Conservation (phyloP, 23 tunicate species). For the Styela clava region DNA sequence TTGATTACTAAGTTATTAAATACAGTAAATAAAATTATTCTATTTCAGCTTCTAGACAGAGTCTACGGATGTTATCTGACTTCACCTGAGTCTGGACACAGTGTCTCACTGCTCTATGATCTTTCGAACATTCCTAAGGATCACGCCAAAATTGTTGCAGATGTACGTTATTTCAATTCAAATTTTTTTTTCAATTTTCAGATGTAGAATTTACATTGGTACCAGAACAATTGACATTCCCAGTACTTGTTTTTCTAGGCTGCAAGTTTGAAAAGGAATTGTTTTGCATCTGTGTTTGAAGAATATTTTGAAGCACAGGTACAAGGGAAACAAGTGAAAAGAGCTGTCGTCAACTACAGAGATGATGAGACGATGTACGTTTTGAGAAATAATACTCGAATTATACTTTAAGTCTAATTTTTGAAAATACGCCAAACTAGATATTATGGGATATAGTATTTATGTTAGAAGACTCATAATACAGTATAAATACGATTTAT, state of each 20-base stretch:
- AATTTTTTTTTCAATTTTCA: not conserved
- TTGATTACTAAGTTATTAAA: too few species aligned
- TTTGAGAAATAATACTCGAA: not conserved
- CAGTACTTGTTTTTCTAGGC: too few species aligned
- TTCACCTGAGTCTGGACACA: constrained; percentile 66
- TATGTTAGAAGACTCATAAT: not conserved
- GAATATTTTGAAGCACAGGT: constrained; percentile 96
- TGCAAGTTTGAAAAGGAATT: constrained; percentile 81
- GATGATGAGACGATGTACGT: constrained; percentile 93
- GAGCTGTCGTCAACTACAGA: constrained; percentile 87
- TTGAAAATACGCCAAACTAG: too few species aligned
- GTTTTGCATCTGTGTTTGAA: constrained; percentile 97
- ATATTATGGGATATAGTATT: not conserved
- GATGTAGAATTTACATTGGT: too few species aligned
- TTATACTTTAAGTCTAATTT: not conserved
- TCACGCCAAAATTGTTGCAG: constrained; percentile 15
- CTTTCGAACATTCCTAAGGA: constrained; percentile 68
- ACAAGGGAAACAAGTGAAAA: constrained; percentile 49
- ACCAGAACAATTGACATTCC: too few species aligned
- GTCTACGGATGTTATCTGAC: constrained; percentile 57
- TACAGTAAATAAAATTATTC: too few species aligned
- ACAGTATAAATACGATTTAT: not conserved
- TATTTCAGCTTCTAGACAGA: constrained; percentile 36
- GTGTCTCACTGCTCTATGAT: constrained; percentile 68
- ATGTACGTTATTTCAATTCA: constrained; percentile 2